phyloP scores from a whole-genome alignment of 2,113 vertebrate species.

The Amphiprion percula region DNA sequence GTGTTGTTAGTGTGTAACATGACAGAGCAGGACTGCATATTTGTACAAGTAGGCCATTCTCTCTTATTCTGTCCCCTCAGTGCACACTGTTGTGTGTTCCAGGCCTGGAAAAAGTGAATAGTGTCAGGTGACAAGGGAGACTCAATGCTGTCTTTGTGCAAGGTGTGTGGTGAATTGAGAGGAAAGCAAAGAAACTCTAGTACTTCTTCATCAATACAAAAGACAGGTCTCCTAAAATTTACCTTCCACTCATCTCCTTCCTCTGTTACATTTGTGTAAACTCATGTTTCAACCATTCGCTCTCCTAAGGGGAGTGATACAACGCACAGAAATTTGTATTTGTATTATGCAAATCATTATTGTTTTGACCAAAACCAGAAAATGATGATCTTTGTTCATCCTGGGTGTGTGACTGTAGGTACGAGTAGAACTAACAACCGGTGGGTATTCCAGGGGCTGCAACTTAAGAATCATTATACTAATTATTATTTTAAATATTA shows the following conservation, averaged over 20 bases:
- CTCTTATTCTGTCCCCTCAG: constrained; percentile 42
- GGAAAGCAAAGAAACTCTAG: constrained; percentile 60
- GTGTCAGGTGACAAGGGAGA: constrained; percentile 82
- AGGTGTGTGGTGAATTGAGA: constrained; percentile 63
- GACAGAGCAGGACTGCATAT: constrained; percentile 78
- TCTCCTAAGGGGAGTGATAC: not conserved
- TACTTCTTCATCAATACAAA: constrained; percentile 55
- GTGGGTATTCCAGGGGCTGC: too few relatives aligned
- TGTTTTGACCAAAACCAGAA: not conserved
- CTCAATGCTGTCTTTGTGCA: constrained; percentile 81
- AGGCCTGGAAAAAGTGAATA: constrained; percentile 76
- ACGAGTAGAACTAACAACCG: too few relatives aligned
- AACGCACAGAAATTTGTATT: not conserved
- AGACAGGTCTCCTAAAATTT: constrained; percentile 52
- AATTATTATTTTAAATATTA: too few relatives aligned
- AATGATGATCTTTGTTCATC: not conserved
- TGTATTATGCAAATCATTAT: too few relatives aligned
- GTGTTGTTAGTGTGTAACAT: constrained; percentile 38
- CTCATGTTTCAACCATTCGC: not conserved
- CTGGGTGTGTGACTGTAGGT: not conserved
- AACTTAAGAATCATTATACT: too few relatives aligned
- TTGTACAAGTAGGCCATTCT: constrained; percentile 82
- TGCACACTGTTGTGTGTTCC: constrained; percentile 61
- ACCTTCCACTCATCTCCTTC: not conserved
- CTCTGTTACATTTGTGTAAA: not conserved